Conservation (phyloP, 2,888 invertebrate genomes). For the Andricus quercusramuli region DNA sequence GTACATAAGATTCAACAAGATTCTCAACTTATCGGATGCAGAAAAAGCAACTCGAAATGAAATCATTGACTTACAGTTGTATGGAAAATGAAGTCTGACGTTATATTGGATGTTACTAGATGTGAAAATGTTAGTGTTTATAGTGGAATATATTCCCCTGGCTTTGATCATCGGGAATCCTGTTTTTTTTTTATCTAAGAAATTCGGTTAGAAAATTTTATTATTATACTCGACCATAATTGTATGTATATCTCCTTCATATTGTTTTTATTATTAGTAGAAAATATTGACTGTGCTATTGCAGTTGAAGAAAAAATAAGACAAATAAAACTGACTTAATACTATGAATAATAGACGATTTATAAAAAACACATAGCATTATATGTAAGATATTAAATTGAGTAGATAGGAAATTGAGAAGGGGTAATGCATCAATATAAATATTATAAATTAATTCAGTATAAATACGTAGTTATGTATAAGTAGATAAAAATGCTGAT, state of each 20-base stretch:
- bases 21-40: conserved; percentile 4
- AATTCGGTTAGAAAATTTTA: conserved; percentile 51
- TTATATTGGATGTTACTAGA: conserved; percentile 35
- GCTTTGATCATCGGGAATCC: conserved; percentile 5
- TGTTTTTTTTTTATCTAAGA: conserved; percentile 47
- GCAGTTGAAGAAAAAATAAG: conserved; percentile 15
- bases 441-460: conserved; percentile 5
- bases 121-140: conserved; percentile 26
- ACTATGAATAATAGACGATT: conserved; percentile 23
- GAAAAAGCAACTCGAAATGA: conserved; percentile 13
- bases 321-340: conserved; percentile 25
- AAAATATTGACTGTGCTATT: background rate
- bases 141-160: conserved; percentile 19
- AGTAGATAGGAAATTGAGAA: conserved; percentile 18
- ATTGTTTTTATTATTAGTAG: conserved; percentile 34
- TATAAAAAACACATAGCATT: conserved; percentile 15
- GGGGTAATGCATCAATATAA: conserved; percentile 14
- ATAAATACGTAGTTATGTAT: background rate
- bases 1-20: conserved; percentile 27
- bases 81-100: conserved; percentile 5
- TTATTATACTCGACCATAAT: conserved; percentile 21
- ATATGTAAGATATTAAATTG: conserved; percentile 11
- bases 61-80: conserved; percentile 17
- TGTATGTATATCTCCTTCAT: conserved; percentile 8
- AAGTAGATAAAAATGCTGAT: conserved; percentile 6